Evolutionary conservation across 1,140 invertebrate species (phyloP).

Genomic region (Lordiphosa stackelbergi): DNA sequence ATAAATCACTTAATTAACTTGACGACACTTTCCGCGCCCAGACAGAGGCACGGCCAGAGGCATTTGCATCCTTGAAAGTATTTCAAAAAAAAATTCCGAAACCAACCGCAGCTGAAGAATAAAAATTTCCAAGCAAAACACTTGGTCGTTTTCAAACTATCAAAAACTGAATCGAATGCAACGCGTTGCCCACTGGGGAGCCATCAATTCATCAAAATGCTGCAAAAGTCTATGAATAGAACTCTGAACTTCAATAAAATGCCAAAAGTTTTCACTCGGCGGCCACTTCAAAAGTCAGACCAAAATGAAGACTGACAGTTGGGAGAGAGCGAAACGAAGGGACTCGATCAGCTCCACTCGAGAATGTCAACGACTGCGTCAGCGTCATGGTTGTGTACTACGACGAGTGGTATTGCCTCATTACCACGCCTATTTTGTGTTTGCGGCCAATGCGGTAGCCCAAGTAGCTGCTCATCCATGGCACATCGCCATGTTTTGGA

Average conservation of each 20-base stretch:
- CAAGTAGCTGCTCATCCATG: conserved; percentile 44
- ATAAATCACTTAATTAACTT: conserved; percentile 76
- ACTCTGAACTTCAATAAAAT: conserved; percentile 68
- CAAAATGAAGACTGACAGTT: conserved; percentile 53
- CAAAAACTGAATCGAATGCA: conserved; percentile 53
- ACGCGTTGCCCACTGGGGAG: conserved; percentile 54
- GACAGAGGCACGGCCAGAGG: conserved; percentile 8
- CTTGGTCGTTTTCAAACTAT: conserved; percentile 48
- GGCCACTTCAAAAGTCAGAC: conserved; percentile 48
- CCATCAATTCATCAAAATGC: conserved; percentile 72
- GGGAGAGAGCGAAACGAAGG: background rate
- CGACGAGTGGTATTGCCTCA: conserved; percentile 15
- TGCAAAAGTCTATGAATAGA: conserved; percentile 51
- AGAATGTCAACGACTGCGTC: conserved; percentile 55
- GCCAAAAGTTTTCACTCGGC: conserved; percentile 48
- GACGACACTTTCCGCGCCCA: conserved; percentile 55
- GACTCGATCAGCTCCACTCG: conserved; percentile 18
- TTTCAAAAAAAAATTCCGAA: conserved; percentile 60
- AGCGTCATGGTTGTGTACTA: conserved; percentile 11
- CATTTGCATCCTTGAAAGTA: conserved; percentile 68
- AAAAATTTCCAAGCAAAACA: conserved; percentile 52
- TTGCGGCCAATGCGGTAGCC: conserved; percentile 59
- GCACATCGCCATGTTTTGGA: conserved; percentile 42
- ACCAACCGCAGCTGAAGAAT: conserved; percentile 34
- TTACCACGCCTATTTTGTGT: conserved; percentile 66